phyloP scores from a whole-genome alignment of 2,797 vertebrate species.

The Caiman crocodilus region DNA sequence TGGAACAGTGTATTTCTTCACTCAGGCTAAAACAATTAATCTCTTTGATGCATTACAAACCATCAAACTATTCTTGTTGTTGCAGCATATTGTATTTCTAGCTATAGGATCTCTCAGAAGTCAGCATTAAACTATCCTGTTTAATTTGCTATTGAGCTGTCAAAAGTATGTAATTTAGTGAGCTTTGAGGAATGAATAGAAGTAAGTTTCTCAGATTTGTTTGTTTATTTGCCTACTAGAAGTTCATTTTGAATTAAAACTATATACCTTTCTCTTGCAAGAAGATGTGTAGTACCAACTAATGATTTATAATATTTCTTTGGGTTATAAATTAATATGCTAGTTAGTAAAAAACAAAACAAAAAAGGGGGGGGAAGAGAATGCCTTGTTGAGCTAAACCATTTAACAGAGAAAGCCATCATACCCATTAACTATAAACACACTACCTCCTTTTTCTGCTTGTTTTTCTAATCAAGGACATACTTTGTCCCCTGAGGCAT shows the following conservation, averaged over 20 bases:
- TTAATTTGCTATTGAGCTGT: slow-evolving; percentile 51
- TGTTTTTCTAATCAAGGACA: slow-evolving; percentile 84
- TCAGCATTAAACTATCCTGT: slow-evolving; percentile 28
- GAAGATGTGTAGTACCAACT: slow-evolving; percentile 15
- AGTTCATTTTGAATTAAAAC: slow-evolving; percentile 51
- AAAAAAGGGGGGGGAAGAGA: too few species aligned
- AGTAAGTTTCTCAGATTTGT: slow-evolving; percentile 35
- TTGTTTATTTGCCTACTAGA: slow-evolving; percentile 43
- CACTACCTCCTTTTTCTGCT: slow-evolving; percentile 31
- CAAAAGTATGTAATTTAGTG: slow-evolving; percentile 52
- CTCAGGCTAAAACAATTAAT: background rate
- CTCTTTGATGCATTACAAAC: background rate
- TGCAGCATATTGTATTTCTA: slow-evolving; percentile 33
- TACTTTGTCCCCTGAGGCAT: slow-evolving; percentile 75
- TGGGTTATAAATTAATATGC: slow-evolving; percentile 66
- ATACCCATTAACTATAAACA: slow-evolving; percentile 44
- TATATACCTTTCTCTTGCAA: slow-evolving; percentile 23
- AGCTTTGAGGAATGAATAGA: slow-evolving; percentile 58
- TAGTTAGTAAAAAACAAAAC: slow-evolving; percentile 54
- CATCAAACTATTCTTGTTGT: slow-evolving; percentile 11
- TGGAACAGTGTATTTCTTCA: background rate
- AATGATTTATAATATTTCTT: slow-evolving; percentile 63
- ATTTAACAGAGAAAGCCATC: slow-evolving; percentile 46
- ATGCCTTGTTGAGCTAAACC: slow-evolving; percentile 10
- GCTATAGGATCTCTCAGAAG: slow-evolving; percentile 15